Evolutionary conservation across 2,888 invertebrate genomes (phyloP), one percentile per base, ranked within the genome.

Genomic region (Plebejus melissa): DNA sequence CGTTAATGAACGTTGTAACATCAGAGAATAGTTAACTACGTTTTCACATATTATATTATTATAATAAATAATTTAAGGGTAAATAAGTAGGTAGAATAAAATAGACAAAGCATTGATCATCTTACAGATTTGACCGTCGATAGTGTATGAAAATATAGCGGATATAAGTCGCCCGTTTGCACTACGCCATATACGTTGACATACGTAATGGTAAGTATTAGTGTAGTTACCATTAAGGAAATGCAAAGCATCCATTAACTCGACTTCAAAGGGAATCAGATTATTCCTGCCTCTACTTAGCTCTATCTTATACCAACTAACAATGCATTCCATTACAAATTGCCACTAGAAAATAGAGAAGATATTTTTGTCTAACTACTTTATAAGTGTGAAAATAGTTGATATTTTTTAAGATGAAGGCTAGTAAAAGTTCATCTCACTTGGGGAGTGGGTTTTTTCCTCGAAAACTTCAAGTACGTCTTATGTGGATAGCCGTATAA

Each of bases 201-300:
- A 65, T 65, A 65, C 65, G 32, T 32, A n/a, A n/a, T 57, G n/a
- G n/a, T n/a, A 57, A 28, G 4, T 13, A 65, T 57, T 1, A 65
- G 9, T 13, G 32, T 32, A 65, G 65, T 32, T 32, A 65, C 4
- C 13, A 65, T 65, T 65, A 65, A 11, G 32, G 65, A 65, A 65
- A 65, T 65, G 65, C 32, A 65, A 65, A 65, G 32, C 32, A 65
- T 65, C 60, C 60, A 65, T 32, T 65, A 32, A 32, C 58, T 9
- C 58, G 58, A 9, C 65, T 65, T 65, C 32, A 65, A 65, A 65
- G 65, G 32, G 65, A 65, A 65, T 65, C 13, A 32, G 32, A 65
- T 65, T 28, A 28, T 28, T 28, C 65, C 32, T 32, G 65, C 65
- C 32, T 32, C 65, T 65, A 65, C 32, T 65, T 13, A 65, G 65